Base-by-base conservation (phyloP, 2,888 invertebrate species). In the Gandaritis pyraliata region DNA sequence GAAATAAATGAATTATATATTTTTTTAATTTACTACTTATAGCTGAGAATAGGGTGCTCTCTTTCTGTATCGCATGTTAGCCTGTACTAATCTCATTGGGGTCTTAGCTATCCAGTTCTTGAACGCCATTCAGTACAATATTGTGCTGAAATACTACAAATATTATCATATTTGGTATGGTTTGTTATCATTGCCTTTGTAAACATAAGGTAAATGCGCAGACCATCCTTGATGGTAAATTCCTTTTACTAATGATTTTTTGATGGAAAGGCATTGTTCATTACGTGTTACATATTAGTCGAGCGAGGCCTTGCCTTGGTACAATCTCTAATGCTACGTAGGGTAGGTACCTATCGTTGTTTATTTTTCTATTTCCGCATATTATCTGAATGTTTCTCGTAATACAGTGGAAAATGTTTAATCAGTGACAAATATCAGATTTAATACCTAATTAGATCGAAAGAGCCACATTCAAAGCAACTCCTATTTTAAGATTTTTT, bases 281-380 rank as follows among this genome's bases (percentile, higher is more conserved):
- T 33, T 33, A 33, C 33, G 10, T 33, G 10, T 23, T 33, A 33
- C 46, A 36, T 52, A 47, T 39, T 36, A 55, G 33, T 43, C 12
- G 43, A 43, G n/a, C 18, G 38, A 48, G 58, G 47, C 58, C 58
- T 58, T 58, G 58, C 52, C 41, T 58, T 30, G 39, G 46, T 53
- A 48, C 52, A 58, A 41, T 58, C 39, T 36, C 46, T 18, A 52
- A 45, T 58, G 58, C 51, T 41, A 48, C 23, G 33, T n/a, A n/a
- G n/a, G n/a, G n/a, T n/a, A n/a, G n/a, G n/a, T 15, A 33, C 10
- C 10, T 41, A 41, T 49, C 18, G 33, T 50, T 58, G 36, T 50
- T 58, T 45, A 43, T 45, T 45, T 23, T 46, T 23, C 38, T 50
- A 45, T 46, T 29, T 51, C 50, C 57, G 57, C 57, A 50, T 58